Evolutionary conservation across 2,797 vertebrate species (phyloP).

Genomic region (Gobionotothen gibberifrons): DNA sequence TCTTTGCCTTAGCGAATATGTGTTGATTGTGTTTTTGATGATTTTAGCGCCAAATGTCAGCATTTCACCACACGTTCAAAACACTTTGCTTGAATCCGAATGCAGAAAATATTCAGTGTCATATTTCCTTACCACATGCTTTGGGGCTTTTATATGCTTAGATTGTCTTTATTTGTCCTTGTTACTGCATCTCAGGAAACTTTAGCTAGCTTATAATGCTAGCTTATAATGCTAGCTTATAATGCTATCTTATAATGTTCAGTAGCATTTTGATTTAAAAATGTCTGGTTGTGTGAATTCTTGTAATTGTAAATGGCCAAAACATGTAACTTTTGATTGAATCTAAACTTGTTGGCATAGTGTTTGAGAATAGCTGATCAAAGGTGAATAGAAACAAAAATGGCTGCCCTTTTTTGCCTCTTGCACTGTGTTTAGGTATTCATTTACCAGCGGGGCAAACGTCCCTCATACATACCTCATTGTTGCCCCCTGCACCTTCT

Average conservation of each 20-base stretch:
- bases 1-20: not conserved
- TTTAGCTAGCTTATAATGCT: not conserved
- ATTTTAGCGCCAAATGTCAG: not conserved
- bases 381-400: slow-evolving; percentile 78
- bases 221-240: too few species aligned
- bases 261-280: too few species aligned
- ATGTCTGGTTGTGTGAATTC: too few species aligned
- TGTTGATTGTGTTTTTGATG: not conserved
- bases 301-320: too few species aligned
- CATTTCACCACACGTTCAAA: not conserved
- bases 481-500: slow-evolving; percentile 40
- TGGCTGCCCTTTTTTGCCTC: slow-evolving; percentile 62
- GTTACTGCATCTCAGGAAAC: not conserved
- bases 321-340: too few species aligned
- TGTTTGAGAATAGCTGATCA: too few species aligned
- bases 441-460: slow-evolving; percentile 72
- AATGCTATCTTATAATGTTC: not conserved
- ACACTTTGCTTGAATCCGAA: not conserved
- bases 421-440: slow-evolving; percentile 63
- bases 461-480: slow-evolving; percentile 44
- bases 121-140: not conserved
- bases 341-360: not conserved
- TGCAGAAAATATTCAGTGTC: not conserved
- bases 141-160: not conserved
- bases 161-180: not conserved